Evolutionary conservation across 1,140 invertebrate species (phyloP).

Genomic region (Drosophila sulfurigaster): DNA sequence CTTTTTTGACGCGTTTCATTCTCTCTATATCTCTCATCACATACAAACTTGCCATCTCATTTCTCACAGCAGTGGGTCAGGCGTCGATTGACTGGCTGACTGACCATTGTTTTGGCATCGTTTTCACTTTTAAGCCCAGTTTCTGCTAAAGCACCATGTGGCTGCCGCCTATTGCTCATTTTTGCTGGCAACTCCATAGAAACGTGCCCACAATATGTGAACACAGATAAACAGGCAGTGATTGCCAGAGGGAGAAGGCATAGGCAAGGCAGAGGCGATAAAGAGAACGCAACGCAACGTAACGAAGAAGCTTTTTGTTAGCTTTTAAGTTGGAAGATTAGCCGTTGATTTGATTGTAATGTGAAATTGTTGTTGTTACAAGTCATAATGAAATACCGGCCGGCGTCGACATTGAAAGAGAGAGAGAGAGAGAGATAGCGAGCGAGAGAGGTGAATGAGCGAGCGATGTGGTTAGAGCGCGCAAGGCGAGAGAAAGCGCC

Average conservation of each 20-base stretch:
- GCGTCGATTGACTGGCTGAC: conserved; percentile 14
- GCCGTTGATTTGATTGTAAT: conserved; percentile 27
- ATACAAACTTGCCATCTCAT: conserved; percentile 6
- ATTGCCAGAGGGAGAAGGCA: not conserved
- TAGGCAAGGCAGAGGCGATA: not conserved
- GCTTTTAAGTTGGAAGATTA: conserved; percentile 46
- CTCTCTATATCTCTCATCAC: not conserved
- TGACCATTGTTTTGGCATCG: conserved; percentile 48
- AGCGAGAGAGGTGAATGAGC: conserved; percentile 18
- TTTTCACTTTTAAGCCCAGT: conserved; percentile 76
- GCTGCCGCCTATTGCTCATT: not conserved
- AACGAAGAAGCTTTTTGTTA: conserved; percentile 19
- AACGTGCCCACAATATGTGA: conserved; percentile 2
- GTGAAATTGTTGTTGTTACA: conserved; percentile 36
- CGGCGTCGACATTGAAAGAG: conserved; percentile 56
- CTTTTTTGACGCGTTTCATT: not conserved
- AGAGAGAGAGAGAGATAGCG: conserved; percentile 19
- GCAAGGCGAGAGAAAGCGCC: conserved; percentile 17
- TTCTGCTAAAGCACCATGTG: conserved; percentile 34
- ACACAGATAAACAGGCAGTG: not conserved
- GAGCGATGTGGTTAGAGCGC: not conserved
- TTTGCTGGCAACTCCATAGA: conserved; percentile 22
- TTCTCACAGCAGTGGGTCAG: conserved; percentile 59
- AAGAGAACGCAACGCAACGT: not conserved
- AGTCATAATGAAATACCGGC: conserved; percentile 70